phyloP scores from a whole-genome alignment of 2,797 vertebrate genomes.

The Gymnopithys bicolor region DNA sequence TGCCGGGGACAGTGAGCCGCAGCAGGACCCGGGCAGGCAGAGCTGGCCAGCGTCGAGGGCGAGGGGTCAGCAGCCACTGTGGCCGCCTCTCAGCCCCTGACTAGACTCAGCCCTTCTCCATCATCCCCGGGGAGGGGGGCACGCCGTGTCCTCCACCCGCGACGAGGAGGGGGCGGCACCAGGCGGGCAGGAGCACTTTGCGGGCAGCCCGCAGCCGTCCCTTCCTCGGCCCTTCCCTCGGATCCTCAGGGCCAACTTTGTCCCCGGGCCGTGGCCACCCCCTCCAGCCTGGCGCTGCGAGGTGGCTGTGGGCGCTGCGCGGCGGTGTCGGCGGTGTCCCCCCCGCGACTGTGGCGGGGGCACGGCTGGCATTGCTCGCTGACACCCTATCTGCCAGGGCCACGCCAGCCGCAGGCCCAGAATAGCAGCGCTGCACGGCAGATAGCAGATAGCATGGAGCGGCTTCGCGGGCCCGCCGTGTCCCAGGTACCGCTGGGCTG shows the following conservation, averaged over 20 bases:
- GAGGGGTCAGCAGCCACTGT: not conserved
- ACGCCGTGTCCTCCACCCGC: not conserved
- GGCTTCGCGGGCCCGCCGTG: not conserved
- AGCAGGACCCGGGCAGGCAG: not conserved
- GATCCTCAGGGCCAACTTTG: not conserved
- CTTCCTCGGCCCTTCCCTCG: not conserved
- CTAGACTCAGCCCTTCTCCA: not conserved
- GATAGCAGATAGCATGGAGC: constrained; percentile 61
- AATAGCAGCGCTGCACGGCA: constrained; percentile 55
- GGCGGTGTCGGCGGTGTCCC: not conserved
- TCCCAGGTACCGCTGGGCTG: constrained; percentile 20
- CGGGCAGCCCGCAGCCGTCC: not conserved
- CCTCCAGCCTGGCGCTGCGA: not conserved
- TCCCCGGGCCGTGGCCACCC: not conserved
- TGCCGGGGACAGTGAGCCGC: accelerated
- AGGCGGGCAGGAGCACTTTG: not conserved
- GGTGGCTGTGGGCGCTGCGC: not conserved
- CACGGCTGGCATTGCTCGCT: constrained; percentile 52
- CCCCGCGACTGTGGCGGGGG: constrained; percentile 30
- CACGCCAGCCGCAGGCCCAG: constrained; percentile 67
- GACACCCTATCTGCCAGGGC: constrained; percentile 58
- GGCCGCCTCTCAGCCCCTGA: too few species aligned
- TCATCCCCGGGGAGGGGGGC: not conserved
- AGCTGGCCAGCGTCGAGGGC: not conserved
- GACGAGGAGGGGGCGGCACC: too few species aligned